Percentiles rank a stretch among this genome's conserved stretches.
Evolutionary conservation across 2,888 invertebrate genomes (phyloP).

Genomic region (Idaea dimidiata): DNA sequence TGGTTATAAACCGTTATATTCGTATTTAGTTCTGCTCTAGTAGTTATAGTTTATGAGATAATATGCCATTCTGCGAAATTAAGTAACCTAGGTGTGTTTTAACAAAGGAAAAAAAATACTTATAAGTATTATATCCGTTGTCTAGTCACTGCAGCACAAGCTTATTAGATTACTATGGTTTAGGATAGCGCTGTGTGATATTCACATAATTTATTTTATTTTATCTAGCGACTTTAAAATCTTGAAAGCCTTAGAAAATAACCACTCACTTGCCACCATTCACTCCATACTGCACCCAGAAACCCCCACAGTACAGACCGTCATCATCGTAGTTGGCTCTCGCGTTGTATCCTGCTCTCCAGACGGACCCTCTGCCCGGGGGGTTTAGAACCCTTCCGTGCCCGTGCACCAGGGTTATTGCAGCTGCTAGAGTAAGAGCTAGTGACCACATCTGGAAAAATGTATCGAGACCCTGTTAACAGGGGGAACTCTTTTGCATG

Average conservation of each 20-base stretch:
- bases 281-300: constrained; percentile 85
- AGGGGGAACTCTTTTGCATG: too few species aligned
- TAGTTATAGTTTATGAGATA: background rate
- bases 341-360: constrained; percentile 89
- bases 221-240: background rate
- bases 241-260: background rate
- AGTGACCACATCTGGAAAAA: constrained; percentile 24
- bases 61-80: background rate
- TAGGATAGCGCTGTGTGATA: too few species aligned
- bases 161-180: too few species aligned
- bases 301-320: constrained; percentile 90
- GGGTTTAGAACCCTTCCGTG: constrained; percentile 88
- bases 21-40: background rate
- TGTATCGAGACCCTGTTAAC: background rate
- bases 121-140: too few species aligned
- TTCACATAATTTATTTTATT: too few species aligned
- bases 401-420: constrained; percentile 52
- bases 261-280: constrained; percentile 84
- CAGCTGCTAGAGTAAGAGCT: constrained; percentile 19
- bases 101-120: too few species aligned
- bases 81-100: too few species aligned
- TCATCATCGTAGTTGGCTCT: constrained; percentile 91
- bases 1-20: background rate
- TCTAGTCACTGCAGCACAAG: too few species aligned
- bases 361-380: constrained; percentile 88